Conservation (phyloP, 2,113 vertebrate genomes). For the Silurus asotus region DNA sequence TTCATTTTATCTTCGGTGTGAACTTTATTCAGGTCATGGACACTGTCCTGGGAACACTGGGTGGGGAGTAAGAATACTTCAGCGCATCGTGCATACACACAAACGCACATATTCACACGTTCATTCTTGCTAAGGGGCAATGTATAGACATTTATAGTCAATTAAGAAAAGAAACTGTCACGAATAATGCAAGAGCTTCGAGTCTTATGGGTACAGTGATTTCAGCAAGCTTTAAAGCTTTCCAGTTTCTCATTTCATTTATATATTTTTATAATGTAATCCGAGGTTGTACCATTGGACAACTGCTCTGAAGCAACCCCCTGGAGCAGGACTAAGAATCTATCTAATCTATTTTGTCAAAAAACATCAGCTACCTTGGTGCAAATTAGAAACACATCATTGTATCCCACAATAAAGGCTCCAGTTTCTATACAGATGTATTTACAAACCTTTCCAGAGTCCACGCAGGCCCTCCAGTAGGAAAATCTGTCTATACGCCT, state of each 20-base stretch:
- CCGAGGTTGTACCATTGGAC: neutral
- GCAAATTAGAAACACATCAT: neutral
- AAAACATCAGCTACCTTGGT: neutral
- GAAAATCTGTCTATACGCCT: slow-evolving; percentile 83
- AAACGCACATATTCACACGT: neutral
- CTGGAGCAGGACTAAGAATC: neutral
- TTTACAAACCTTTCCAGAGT: slow-evolving; percentile 83
- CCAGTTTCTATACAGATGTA: neutral
- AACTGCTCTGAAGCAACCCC: neutral
- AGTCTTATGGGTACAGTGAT: no score
- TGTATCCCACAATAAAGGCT: neutral
- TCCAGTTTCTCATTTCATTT: neutral
- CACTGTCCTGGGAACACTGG: no score
- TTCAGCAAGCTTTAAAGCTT: neutral
- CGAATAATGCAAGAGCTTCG: neutral
- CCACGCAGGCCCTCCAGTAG: slow-evolving; percentile 77
- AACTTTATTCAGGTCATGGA: no score
- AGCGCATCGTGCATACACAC: neutral
- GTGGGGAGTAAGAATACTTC: neutral
- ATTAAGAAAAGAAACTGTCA: neutral
- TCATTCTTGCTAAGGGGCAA: neutral
- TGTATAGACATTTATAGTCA: neutral
- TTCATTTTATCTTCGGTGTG: neutral
- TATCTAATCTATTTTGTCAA: neutral
- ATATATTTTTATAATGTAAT: neutral